phyloP scores from a whole-genome alignment of 1,140 invertebrate species.

The Euwallacea similis region DNA sequence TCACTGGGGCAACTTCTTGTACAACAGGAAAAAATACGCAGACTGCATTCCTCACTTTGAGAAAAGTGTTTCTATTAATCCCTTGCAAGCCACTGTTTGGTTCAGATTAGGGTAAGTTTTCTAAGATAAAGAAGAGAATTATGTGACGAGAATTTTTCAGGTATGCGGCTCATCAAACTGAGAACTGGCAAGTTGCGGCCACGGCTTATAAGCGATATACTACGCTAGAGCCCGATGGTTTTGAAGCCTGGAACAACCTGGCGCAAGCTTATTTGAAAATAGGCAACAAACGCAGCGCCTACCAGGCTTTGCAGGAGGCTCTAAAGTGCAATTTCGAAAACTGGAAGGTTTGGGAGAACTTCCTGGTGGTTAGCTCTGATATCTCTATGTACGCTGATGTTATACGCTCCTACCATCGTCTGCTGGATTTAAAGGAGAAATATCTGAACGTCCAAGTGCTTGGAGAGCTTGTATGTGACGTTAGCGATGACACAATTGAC shows the following conservation, averaged over 20 bases:
- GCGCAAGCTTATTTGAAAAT: constrained; percentile 89
- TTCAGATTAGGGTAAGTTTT: constrained; percentile 68
- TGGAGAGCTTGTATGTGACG: constrained; percentile 70
- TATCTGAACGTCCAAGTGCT: constrained; percentile 81
- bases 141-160: constrained; percentile 4
- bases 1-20: constrained; percentile 82
- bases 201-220: constrained; percentile 86
- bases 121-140: not conserved
- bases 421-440: constrained; percentile 81
- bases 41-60: constrained; percentile 79
- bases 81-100: constrained; percentile 82
- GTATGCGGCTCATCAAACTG: constrained; percentile 76
- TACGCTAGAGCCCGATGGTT: constrained; percentile 83
- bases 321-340: constrained; percentile 92
- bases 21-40: constrained; percentile 71
- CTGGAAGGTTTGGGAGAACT: constrained; percentile 67
- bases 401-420: constrained; percentile 79
- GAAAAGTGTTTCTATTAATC: constrained; percentile 80
- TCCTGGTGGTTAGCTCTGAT: constrained; percentile 72
- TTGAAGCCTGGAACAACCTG: constrained; percentile 97
- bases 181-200: constrained; percentile 82
- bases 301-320: constrained; percentile 82
- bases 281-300: constrained; percentile 83
- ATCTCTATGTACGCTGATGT: constrained; percentile 75
- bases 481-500: constrained; percentile 65